Evolutionary conservation across 1,140 invertebrate genomes (phyloP).

Genomic region (Drosophila gunungcola): DNA sequence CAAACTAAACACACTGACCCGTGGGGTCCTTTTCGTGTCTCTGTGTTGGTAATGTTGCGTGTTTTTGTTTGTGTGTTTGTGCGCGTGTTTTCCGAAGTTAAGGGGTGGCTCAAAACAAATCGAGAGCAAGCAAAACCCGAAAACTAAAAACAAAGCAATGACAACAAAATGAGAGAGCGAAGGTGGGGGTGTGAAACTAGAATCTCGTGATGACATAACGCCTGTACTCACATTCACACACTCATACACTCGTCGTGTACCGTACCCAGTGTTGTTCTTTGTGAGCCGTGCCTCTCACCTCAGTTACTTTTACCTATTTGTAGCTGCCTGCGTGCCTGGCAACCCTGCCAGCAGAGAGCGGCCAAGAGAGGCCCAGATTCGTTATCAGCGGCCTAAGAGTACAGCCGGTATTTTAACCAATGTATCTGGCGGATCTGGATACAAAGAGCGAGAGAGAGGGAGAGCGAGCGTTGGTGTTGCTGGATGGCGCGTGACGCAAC

Average conservation of each 20-base stretch:
- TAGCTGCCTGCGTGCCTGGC: constrained; percentile 54
- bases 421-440: constrained; percentile 44
- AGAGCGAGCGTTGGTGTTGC: constrained; percentile 1
- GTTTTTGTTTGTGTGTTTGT: background rate
- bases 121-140: constrained; percentile 20
- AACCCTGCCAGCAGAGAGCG: constrained; percentile 51
- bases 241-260: background rate
- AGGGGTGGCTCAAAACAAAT: constrained; percentile 40
- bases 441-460: constrained; percentile 19
- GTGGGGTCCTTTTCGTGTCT: constrained; percentile 27
- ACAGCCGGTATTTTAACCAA: constrained; percentile 69
- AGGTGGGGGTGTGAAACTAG: constrained; percentile 1
- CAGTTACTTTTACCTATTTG: constrained; percentile 58
- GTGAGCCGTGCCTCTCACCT: constrained; percentile 18
- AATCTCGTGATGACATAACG: constrained; percentile 68
- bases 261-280: constrained; percentile 38
- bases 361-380: constrained; percentile 2
- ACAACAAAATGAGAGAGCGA: background rate
- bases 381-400: constrained; percentile 34
- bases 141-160: constrained; percentile 19
- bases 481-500: constrained; percentile 70
- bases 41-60: background rate
- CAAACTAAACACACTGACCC: constrained; percentile 39
- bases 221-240: constrained; percentile 29
- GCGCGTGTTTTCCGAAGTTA: constrained; percentile 5